Evolutionary conservation across 2,113 vertebrate species (phyloP), one percentile per base, ranked within the genome.

Genomic region (Noctilio leporinus): DNA sequence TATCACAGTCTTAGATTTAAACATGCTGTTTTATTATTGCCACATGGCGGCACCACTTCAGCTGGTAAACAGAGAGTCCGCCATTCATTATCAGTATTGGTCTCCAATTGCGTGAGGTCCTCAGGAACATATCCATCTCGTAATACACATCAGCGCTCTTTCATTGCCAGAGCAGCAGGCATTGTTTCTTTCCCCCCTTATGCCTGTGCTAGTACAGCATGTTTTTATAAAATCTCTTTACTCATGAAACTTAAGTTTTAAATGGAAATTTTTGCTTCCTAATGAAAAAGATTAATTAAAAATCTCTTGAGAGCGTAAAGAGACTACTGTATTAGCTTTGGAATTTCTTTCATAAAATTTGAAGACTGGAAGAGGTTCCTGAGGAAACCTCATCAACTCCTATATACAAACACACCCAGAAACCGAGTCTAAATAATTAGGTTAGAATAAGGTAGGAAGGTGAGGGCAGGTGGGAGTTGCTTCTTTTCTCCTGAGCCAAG

Each of bases 201-300:
- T 43, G 0, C 40, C 65, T 86, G 84, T 76, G 26, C 9, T 40
- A 55, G 28, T 64, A 35, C 1, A 26, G 20, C 22, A 0, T 43
- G 30, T 62, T 95, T 92, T 96, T 43, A 83, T 26, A 35, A 73
- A 77, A 17, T 91, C 22, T 72, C 47, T 75, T 93, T 87, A 83
- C 15, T 20, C 33, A 93, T 38, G 43, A 47, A 65, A 62, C 35
- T 81, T 86, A 76, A 75, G 55, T 76, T 86, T 72, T 93, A 35
- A 38, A 33, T 47, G 57, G 38, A 88, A 17, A 30, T 47, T 62
- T 33, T 45, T 69, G 40, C 14, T 75, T 93, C 45, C 96, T 7
- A 62, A 3, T 75, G 49, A 51, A 92, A 20, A 89, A 86, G 20
- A 70, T 78, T 67, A 91, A 78, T 72, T 77, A 77, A 90, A 94